phyloP scores from a whole-genome alignment of 1,140 invertebrate genomes.

The Spodoptera frugiperda region DNA sequence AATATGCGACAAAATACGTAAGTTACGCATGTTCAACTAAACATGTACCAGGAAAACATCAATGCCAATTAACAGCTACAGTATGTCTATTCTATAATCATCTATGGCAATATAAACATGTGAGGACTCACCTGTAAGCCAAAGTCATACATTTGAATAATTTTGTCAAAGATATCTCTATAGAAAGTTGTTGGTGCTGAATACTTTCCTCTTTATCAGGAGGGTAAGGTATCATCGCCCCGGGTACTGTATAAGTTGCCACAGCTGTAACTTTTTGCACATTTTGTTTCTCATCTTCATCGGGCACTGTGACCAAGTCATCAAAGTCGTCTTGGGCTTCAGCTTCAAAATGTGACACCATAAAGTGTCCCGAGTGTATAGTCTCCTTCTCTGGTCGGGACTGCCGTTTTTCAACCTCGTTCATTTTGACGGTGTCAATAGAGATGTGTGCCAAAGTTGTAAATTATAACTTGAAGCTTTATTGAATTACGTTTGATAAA shows the following conservation, averaged over 20 bases:
- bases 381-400: slow-evolving; percentile 88
- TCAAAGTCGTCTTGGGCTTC: slow-evolving; percentile 96
- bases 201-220: slow-evolving; percentile 84
- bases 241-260: slow-evolving; percentile 78
- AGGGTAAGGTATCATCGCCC: slow-evolving; percentile 68
- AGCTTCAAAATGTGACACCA: slow-evolving; percentile 98
- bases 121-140: slow-evolving; percentile 93
- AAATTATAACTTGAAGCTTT: slow-evolving; percentile 28
- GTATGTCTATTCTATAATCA: slow-evolving; percentile 28
- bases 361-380: slow-evolving; percentile 99
- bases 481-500: slow-evolving; percentile 54
- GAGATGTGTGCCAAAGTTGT: slow-evolving; percentile 44
- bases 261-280: slow-evolving; percentile 77
- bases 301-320: slow-evolving; percentile 92
- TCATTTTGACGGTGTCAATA: slow-evolving; percentile 66
- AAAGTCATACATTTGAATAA: slow-evolving; percentile 98
- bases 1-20: not conserved
- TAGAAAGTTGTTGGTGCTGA: slow-evolving; percentile 90
- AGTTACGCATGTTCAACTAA: slow-evolving; percentile 21
- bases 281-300: slow-evolving; percentile 83
- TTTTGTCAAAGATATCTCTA: slow-evolving; percentile 97
- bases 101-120: slow-evolving; percentile 39
- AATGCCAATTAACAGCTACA: slow-evolving; percentile 38
- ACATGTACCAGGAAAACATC: slow-evolving; percentile 34
- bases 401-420: slow-evolving; percentile 77